Base-by-base conservation (phyloP, 2,888 invertebrate genomes). In the Euproctis similis region DNA sequence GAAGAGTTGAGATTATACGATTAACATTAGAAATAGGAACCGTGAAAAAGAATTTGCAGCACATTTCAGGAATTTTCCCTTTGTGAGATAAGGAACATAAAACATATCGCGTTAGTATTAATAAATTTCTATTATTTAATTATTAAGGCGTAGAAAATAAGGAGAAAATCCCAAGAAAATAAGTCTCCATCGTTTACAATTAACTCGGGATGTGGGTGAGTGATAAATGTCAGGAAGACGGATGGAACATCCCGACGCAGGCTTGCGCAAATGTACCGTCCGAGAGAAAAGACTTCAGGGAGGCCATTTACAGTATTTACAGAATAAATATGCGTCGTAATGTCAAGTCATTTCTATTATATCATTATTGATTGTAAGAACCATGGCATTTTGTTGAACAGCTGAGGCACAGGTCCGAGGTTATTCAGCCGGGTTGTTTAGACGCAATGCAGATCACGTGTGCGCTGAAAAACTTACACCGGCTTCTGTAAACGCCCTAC, bases 361-460 rank as follows among this genome's bases (percentile, higher is more conserved):
- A 59, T 58, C 59, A 63, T 54, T 76, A 81, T 81, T 70, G 80
- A 81, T 78, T 69, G 61, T 59, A 42, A 58, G 55, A 65, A 49
- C 62, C 66, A 62, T 61, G 62, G 65, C 59, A 61, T 67, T 61
- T 58, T 54, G 47, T n/a, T 39, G 55, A 80, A 78, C 81, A 81
- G 81, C 81, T 81, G 81, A 76, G 73, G 55, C 52, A 43, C 59
- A 53, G 53, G 49, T 34, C 54, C 55, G 73, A 75, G 77, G 74
- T 72, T 74, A 68, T 65, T 62, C 71, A 61, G 78, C 76, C 80
- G 75, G 80, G 69, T 73, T 81, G 78, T 81, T 80, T 80, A 81
- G 82, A 78, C 82, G 82, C 82, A 82, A 80, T 82, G 82, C 82
- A 81, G 82, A 78, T 82, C 80, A 81, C 82, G 81, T 82, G 82